Percentiles rank a stretch among this genome's conserved stretches.
Evolutionary conservation across 2,797 vertebrate genomes (phyloP).

Genomic region (Valencia hispanica): DNA sequence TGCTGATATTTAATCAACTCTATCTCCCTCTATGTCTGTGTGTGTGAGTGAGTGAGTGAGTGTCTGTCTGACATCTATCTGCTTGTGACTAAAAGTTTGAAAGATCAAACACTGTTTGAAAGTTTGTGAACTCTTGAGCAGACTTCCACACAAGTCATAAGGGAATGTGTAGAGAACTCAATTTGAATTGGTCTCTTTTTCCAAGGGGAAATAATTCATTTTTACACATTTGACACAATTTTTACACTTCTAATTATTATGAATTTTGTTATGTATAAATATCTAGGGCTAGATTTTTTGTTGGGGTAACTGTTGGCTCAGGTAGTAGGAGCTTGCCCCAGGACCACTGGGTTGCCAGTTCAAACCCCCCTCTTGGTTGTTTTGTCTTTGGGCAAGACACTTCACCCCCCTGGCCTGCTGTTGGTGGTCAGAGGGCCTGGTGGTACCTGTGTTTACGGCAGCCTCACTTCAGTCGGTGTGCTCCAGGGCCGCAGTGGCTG

Average conservation of each 20-base stretch:
- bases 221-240: neutral
- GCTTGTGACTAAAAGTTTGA: neutral
- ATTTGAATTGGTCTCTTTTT: neutral
- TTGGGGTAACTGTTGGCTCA: no score
- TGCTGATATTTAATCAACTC: conserved; percentile 1
- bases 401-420: no score
- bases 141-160: neutral
- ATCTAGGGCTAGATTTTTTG: neutral
- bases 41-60: neutral
- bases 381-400: no score
- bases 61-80: neutral
- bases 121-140: neutral
- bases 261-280: neutral
- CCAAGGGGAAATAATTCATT: neutral
- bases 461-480: no score
- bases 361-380: no score
- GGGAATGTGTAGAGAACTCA: neutral
- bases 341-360: no score
- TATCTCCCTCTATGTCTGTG: neutral
- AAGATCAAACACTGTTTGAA: neutral
- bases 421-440: no score
- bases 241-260: neutral
- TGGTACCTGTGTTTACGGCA: no score
- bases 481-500: no score
- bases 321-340: no score